A percentile compares a stretch with the other conserved stretches of the same genome.
These are phyloP conservation scores for Oreochromis aureus DNA, from an alignment of 2,113 vertebrate species.

Conservation along the genomic window DNA sequence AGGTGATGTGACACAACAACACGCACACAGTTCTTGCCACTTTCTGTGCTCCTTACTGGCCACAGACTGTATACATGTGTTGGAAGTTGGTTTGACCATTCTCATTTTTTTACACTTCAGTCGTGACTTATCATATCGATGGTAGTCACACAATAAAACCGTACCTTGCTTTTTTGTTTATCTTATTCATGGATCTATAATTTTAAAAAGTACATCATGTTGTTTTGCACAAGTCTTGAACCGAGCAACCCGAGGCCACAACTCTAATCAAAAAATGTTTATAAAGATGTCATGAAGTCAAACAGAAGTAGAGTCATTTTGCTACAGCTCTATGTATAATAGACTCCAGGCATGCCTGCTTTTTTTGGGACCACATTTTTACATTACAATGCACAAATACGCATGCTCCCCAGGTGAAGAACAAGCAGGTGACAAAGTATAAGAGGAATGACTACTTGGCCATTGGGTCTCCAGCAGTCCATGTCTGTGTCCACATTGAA, in stretches of 20 bases:
- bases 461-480: not conserved
- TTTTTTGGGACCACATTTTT: not conserved
- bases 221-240: not conserved
- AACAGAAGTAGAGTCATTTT: not conserved
- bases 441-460: not conserved
- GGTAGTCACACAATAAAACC: not conserved
- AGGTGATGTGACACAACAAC: not conserved
- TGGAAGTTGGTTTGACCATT: not conserved
- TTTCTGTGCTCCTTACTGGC: not conserved
- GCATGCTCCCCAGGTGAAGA: not conserved
- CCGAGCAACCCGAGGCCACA: not conserved
- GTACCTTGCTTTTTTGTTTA: not conserved
- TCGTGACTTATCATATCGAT: not conserved
- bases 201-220: not conserved
- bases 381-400: not conserved
- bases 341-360: not conserved
- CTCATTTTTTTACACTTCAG: not conserved
- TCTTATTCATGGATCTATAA: not conserved
- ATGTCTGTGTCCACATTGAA: not conserved
- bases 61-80: not conserved
- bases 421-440: not conserved
- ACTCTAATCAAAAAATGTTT: not conserved
- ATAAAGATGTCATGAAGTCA: not conserved
- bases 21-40: not conserved
- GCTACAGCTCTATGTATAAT: not conserved